Percentiles rank a stretch among this genome's conserved stretches.
These are phyloP conservation scores for Tympanoctomys barrerae DNA, from an alignment of 2,797 vertebrate genomes.

Conservation along the genomic window DNA sequence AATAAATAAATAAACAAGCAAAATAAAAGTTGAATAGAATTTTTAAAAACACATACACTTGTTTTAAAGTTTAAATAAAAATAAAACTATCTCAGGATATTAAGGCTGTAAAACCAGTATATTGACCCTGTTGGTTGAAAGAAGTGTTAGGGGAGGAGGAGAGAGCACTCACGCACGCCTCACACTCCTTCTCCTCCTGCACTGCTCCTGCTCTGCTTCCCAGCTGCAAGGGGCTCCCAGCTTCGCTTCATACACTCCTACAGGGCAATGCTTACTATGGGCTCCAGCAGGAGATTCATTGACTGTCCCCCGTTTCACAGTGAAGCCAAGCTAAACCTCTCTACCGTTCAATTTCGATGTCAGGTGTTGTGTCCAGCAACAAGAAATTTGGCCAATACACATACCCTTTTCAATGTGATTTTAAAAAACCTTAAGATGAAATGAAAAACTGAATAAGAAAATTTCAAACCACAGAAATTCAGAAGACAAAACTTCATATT, in stretches of 20 bases:
- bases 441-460: background rate
- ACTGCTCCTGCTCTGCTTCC: background rate
- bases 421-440: background rate
- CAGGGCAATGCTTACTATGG: background rate
- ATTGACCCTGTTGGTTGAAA: background rate
- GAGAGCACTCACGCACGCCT: fast-evolving
- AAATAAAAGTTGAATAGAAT: background rate
- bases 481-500: background rate
- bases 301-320: background rate
- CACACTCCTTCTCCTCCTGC: background rate
- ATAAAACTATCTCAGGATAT: background rate
- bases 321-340: background rate
- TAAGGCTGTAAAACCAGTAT: background rate
- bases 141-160: background rate
- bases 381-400: background rate
- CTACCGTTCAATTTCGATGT: too few relatives aligned
- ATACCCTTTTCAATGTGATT: background rate
- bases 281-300: background rate
- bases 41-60: background rate
- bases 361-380: background rate
- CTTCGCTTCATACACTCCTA: background rate
- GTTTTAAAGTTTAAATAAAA: background rate
- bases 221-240: background rate
- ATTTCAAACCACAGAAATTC: background rate
- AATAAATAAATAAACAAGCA: too few relatives aligned